Conservation (phyloP, 92 coral and sea anemone species). For the Epizoanthus scotinus region DNA sequence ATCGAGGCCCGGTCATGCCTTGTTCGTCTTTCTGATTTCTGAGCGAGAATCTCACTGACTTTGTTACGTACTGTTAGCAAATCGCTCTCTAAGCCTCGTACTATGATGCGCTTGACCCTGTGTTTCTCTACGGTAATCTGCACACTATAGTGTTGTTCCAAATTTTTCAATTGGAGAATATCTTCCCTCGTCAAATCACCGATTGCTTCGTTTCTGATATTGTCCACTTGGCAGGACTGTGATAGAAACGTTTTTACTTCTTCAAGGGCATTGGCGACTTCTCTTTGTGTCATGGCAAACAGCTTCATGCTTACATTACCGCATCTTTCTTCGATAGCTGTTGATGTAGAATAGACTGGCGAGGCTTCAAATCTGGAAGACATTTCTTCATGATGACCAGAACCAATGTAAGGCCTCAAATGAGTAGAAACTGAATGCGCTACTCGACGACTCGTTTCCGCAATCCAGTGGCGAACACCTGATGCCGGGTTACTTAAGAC, state of each 20-base stretch:
- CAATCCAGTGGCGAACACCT: not conserved
- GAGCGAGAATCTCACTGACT: slow-evolving; percentile 18
- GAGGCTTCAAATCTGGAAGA: not conserved
- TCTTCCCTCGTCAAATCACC: slow-evolving; percentile 11
- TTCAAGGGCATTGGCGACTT: not conserved
- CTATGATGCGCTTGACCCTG: slow-evolving; percentile 23
- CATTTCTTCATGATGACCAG: not conserved
- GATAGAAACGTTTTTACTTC: not conserved
- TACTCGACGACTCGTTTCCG: not conserved
- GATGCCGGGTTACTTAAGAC: not conserved
- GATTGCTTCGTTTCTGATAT: slow-evolving; percentile 6
- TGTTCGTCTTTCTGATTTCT: not conserved
- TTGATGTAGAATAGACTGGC: not conserved
- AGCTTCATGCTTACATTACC: slow-evolving; percentile 8
- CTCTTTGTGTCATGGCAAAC: slow-evolving; percentile 6
- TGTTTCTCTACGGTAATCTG: slow-evolving; percentile 24
- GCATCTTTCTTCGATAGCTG: not conserved
- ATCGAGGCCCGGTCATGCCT: slow-evolving; percentile 13
- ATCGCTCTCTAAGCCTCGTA: slow-evolving; percentile 36
- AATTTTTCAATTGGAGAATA: not conserved
- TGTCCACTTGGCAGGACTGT: slow-evolving; percentile 4
- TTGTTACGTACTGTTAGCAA: not conserved
- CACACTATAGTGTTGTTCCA: not conserved
- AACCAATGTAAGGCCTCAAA: not conserved
- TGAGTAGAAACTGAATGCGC: not conserved